Conservation (phyloP, 2,888 invertebrate species). For the Athalia rosae region DNA sequence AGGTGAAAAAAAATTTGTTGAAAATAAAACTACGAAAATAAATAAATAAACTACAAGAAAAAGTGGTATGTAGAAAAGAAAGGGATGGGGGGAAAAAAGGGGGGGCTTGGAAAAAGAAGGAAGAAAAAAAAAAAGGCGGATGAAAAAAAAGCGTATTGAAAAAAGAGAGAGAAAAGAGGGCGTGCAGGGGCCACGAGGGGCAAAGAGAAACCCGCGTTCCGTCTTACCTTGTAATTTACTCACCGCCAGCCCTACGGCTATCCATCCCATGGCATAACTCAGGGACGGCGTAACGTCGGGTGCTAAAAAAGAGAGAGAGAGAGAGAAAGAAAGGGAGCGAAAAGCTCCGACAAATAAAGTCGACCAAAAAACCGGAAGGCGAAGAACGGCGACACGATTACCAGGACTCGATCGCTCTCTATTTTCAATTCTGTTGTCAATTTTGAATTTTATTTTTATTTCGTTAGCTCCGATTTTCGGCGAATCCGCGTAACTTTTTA, state of each 20-base stretch:
- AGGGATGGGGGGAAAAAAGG: constrained; percentile 27
- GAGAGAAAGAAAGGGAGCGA: not conserved
- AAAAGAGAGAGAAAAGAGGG: constrained; percentile 42
- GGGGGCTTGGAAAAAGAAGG: constrained; percentile 1
- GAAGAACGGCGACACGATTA: no score
- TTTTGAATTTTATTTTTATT: no score
- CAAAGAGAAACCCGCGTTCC: constrained; percentile 63
- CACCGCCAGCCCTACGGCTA: constrained; percentile 70
- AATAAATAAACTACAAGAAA: not conserved
- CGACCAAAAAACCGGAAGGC: no score
- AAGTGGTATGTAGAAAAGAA: constrained; percentile 48
- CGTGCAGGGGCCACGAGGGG: constrained; percentile 42
- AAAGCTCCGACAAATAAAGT: not conserved
- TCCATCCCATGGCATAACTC: constrained; percentile 69
- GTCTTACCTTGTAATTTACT: constrained; percentile 72
- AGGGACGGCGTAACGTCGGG: constrained; percentile 54
- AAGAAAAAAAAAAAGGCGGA: not conserved
- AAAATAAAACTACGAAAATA: not conserved
- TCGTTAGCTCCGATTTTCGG: no score
- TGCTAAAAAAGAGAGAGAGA: not conserved
- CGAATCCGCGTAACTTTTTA: no score
- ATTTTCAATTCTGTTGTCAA: no score
- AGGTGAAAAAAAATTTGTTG: no score
- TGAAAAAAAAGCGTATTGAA: not conserved
- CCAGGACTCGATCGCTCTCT: no score